phyloP scores from a whole-genome alignment of 2,888 invertebrate genomes.

The Agrotis clavis region DNA sequence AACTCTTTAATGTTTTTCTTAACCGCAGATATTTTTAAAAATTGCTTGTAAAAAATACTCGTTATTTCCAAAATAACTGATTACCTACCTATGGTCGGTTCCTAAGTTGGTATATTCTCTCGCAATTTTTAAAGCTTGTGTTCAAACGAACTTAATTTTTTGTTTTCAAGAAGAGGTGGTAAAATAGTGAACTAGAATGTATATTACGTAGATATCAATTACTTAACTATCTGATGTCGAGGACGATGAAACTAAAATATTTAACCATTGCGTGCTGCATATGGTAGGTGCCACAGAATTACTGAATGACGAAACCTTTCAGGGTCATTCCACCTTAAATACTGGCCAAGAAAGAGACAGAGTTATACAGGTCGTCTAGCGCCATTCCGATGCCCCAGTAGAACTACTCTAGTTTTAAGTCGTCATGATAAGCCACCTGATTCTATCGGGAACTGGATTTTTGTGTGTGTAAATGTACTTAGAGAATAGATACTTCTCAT shows the following conservation, averaged over 20 bases:
- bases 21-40: too few species aligned
- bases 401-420: too few species aligned
- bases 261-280: neutral
- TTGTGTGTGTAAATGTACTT: constrained; percentile 27
- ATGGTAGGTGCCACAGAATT: constrained; percentile 2
- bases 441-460: constrained; percentile 5
- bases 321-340: neutral
- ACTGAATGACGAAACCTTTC: neutral
- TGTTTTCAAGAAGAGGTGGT: too few species aligned
- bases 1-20: neutral
- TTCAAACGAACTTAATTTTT: too few species aligned
- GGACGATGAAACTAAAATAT: constrained; percentile 12
- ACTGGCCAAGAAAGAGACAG: too few species aligned
- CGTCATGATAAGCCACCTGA: too few species aligned
- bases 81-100: too few species aligned
- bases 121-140: too few species aligned
- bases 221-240: neutral
- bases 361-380: too few species aligned
- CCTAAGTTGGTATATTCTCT: too few species aligned
- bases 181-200: neutral
- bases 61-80: neutral
- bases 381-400: too few species aligned
- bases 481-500: neutral
- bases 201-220: neutral
- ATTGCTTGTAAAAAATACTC: too few species aligned